Conservation (phyloP, 2,888 invertebrate species). For the Hydropsyche betteni region DNA sequence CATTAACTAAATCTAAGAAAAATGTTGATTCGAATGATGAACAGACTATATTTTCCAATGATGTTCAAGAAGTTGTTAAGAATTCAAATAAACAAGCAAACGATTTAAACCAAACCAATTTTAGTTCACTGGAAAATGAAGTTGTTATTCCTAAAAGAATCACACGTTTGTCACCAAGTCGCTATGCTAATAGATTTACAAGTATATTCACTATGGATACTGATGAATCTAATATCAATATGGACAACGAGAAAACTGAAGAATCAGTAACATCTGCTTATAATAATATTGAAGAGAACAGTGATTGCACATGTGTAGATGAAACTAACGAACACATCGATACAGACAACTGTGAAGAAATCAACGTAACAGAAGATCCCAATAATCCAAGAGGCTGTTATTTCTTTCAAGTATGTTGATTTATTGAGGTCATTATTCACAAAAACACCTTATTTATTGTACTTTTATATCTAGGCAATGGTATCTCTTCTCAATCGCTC, state of each 20-base stretch:
- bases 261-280: constrained; percentile 4
- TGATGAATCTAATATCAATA: neutral
- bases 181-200: constrained; percentile 25
- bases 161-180: constrained; percentile 19
- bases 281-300: neutral
- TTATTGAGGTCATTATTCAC: constrained; percentile 32
- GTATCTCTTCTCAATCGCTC: constrained; percentile 90
- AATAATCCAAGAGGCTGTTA: constrained; percentile 69
- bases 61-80: neutral
- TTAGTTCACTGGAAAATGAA: no score
- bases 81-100: constrained; percentile 6
- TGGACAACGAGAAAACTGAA: neutral
- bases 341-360: constrained; percentile 51
- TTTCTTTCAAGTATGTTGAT: constrained; percentile 68
- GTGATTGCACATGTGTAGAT: constrained; percentile 20
- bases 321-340: neutral
- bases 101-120: neutral
- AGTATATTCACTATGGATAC: constrained; percentile 2
- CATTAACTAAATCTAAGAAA: neutral
- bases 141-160: neutral
- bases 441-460: neutral
- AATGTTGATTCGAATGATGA: neutral
- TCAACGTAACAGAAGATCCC: constrained; percentile 59
- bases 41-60: neutral
- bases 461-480: constrained; percentile 70